phyloP scores from a whole-genome alignment of 2,113 vertebrate species.

The Dasyurus viverrinus region DNA sequence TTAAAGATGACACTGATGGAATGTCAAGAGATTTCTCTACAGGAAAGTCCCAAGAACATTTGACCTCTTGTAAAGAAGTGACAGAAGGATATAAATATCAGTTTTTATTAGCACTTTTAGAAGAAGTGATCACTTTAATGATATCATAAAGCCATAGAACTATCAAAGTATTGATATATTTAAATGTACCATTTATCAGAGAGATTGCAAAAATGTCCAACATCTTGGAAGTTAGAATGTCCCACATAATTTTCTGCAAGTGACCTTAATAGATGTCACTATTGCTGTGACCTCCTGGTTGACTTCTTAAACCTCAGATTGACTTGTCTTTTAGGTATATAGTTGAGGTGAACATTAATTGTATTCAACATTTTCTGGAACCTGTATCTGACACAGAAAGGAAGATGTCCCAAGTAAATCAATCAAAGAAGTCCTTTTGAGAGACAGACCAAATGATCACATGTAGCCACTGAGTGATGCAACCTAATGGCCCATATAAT shows the following conservation, averaged over 20 bases:
- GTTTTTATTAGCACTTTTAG: background rate
- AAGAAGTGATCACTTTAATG: background rate
- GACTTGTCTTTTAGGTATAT: background rate
- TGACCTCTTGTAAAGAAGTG: background rate
- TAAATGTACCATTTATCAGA: background rate
- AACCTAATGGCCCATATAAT: background rate
- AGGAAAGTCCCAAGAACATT: background rate
- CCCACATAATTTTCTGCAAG: background rate
- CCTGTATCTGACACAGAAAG: background rate
- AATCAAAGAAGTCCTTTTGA: background rate
- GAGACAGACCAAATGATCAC: background rate
- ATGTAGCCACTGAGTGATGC: background rate
- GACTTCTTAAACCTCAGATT: background rate
- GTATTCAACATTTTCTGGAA: background rate
- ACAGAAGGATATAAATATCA: background rate
- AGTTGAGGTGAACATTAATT: background rate
- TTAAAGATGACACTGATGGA: background rate
- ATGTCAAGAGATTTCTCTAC: background rate
- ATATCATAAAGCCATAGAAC: background rate
- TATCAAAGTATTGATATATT: background rate
- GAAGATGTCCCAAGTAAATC: background rate
- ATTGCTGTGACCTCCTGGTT: background rate
- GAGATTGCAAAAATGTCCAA: background rate
- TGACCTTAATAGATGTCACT: background rate
- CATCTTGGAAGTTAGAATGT: background rate